Evolutionary conservation across 2,113 vertebrate genomes (phyloP).

Genomic region (Rhynchomys soricoides): DNA sequence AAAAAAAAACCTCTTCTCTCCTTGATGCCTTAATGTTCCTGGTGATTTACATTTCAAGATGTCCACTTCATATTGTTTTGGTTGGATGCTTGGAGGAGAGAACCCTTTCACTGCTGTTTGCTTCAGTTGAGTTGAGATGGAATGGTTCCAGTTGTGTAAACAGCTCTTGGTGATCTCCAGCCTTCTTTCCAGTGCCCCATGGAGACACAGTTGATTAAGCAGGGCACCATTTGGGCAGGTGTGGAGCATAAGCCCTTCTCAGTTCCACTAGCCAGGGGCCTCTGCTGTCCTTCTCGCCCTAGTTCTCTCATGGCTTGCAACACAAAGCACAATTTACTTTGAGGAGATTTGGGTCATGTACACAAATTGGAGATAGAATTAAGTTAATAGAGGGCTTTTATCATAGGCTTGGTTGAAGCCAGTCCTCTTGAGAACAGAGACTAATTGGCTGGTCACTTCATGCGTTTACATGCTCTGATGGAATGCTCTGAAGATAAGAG

Average conservation of each 20-base stretch:
- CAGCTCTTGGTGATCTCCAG: constrained; percentile 77
- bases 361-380: constrained; percentile 66
- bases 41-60: constrained; percentile 77
- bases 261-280: constrained; percentile 35
- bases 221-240: constrained; percentile 75
- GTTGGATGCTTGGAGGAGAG: constrained; percentile 81
- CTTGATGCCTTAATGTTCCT: constrained; percentile 61
- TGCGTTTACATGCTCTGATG: constrained; percentile 43
- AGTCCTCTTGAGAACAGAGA: constrained; percentile 55
- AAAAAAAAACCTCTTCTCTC: constrained; percentile 50
- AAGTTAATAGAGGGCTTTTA: constrained; percentile 59
- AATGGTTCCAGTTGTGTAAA: constrained; percentile 88
- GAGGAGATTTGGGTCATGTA: constrained; percentile 69
- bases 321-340: constrained; percentile 57
- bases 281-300: not conserved
- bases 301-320: constrained; percentile 31
- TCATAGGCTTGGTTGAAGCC: constrained; percentile 48
- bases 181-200: constrained; percentile 73
- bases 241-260: constrained; percentile 64
- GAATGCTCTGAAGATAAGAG: constrained; percentile 48
- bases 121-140: constrained; percentile 81
- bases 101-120: constrained; percentile 75
- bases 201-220: constrained; percentile 80
- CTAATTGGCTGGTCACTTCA: constrained; percentile 67
- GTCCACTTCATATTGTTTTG: constrained; percentile 82